Base-by-base conservation (phyloP, 2,797 vertebrate species). In the Oceanodroma leucorhoa region DNA sequence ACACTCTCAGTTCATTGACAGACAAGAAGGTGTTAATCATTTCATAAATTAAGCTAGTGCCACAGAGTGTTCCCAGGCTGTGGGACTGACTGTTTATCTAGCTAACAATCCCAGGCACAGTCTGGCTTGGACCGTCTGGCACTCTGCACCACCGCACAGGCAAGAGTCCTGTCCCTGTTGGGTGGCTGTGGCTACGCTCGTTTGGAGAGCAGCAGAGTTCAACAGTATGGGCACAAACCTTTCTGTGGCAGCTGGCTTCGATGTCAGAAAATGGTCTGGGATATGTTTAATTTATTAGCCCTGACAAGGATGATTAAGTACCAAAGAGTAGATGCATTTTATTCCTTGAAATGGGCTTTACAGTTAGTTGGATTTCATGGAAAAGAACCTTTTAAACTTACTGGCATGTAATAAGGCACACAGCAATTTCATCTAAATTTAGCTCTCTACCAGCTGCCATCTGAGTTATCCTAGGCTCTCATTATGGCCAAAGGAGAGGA, bases 271-370 rank as follows among this genome's bases (percentile, higher is more conserved):
- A 89, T 17, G 15, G 41, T 69, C 24, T 24, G 73, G 60, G 30
- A 58, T 73, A 10, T 60, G 67, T 77, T 93, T 82, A 85, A 89
- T 87, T 87, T 93, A 80, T 91, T 85, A 93, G 51, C 5, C n/a
- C 60, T 94, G 88, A 87, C 67, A 94, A 50, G 20, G 26, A 73
- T 66, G 67, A 89, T 94, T 93, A 80, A 89, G 19, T 76, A 57
- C 38, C 22, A 61, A 82, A 57, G 46, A 30, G 38, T 9, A 73
- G 29, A 60, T 32, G 32, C 8, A 36, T 83, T 92, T 93, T 81
- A 53, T 83, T 78, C 57, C 58, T 71, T 80, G 60, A 88, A 90
- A 83, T 70, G 17, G 41, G 36, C 22, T 67, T 90, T 87, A 65
- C 43, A 89, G 38, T 46, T 60, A 77, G 24, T 57, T 45, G 53